A percentile compares a stretch with the other conserved stretches of the same genome.
These are phyloP conservation scores for Sarcophaga peregrina DNA, from an alignment of 1,140 invertebrate species.

Conservation along the genomic window DNA sequence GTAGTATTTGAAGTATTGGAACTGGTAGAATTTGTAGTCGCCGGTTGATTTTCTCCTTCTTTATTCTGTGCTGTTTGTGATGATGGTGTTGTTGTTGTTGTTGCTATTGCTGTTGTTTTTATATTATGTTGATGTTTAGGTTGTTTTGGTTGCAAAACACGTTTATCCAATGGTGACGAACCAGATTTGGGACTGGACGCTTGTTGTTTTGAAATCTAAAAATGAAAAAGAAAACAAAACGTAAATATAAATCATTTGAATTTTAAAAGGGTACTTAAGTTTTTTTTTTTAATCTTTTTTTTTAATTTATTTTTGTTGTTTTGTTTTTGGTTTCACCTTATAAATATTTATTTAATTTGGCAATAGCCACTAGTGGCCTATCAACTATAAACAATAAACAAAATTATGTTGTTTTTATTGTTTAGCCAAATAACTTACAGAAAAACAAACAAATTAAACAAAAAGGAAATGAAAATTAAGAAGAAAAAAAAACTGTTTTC, in stretches of 20 bases:
- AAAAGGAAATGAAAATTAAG: too few species aligned
- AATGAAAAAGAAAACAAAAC: constrained; percentile 24
- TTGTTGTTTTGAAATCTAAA: constrained; percentile 64
- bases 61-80: constrained; percentile 26
- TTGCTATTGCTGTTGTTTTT: constrained; percentile 41
- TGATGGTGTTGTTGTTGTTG: constrained; percentile 25
- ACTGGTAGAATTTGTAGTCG: constrained; percentile 25
- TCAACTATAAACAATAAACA: too few species aligned
- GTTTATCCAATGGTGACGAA: constrained; percentile 65
- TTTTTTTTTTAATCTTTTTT: too few species aligned
- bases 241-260: background rate
- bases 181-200: constrained; percentile 57
- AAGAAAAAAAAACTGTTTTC: too few species aligned
- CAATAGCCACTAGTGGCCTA: too few species aligned
- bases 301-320: too few species aligned
- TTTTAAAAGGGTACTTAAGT: background rate
- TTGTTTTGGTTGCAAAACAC: constrained; percentile 67
- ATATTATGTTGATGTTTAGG: constrained; percentile 50
- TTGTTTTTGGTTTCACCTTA: too few species aligned
- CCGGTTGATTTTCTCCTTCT: constrained; percentile 30
- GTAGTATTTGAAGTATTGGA: background rate
- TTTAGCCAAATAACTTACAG: too few species aligned
- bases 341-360: too few species aligned
- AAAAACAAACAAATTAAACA: too few species aligned
- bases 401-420: too few species aligned